Evolutionary conservation across 1,140 invertebrate species (phyloP), one percentile per base, ranked within the genome.

Genomic region (Sarcophaga peregrina): DNA sequence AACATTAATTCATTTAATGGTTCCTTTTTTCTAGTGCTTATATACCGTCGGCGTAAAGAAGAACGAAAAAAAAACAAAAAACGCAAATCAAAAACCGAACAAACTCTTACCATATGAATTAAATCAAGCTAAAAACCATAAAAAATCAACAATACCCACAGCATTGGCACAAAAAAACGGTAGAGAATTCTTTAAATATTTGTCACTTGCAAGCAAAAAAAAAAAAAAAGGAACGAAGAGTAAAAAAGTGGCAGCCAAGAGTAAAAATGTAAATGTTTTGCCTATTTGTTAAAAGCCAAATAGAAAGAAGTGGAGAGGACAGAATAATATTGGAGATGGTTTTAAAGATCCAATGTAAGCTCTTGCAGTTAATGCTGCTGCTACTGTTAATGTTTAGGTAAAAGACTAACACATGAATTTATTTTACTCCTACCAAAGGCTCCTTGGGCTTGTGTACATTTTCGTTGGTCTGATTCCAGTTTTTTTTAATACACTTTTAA

Each of bases 1-100:
- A 82, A 82, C 47, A 82, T 73, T 82, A 73, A 82, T 82, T 82
- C 81, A 62, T 82, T 82, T 82, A 82, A 82, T 82, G 81, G 81
- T 52, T 17, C n/a, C 20, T 15, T 80, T 80, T 54, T 58, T 80
- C 73, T 37, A 37, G 25, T 25, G 62, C 45, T 17, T 10, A 10
- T 10, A n/a, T 10, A 13, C 25, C 74, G 25, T 37, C 25, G 25
- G 25, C 25, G 25, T 37, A 37, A 37, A 37, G 25, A 37, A 4
- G 25, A 37, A 37, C 1, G 4, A 37, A 37, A 37, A 1, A 4
- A 37, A 37, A 37, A 37, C 1, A 37, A 37, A 46, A 68, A 68
- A 1, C 50, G 50, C 8, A 9, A 52, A 10, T 9, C 50, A 52
- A 68, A 37, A 37, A 37, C 25, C 25, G 25, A 37, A 37, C 25